Base-by-base conservation (phyloP, 2,888 invertebrate species). In the Himalopsyche anomala region DNA sequence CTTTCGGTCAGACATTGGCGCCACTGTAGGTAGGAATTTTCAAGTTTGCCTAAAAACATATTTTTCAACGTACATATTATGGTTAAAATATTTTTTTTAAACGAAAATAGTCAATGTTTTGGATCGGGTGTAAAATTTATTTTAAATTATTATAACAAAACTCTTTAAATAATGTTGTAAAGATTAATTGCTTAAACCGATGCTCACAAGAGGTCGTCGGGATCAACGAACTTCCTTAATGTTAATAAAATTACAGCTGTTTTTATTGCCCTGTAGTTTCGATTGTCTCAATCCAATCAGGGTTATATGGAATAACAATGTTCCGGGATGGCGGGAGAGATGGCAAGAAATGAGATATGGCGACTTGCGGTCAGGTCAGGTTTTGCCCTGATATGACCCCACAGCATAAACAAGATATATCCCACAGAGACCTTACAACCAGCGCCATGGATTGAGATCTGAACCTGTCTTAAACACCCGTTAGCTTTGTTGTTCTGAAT, bases 381-480 rank as follows among this genome's bases (percentile, higher is more conserved):
- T 28, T 62, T 19, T 62, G 62, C 62, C 62, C 62, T 62, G n/a
- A 0, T n/a, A 62, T 62, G 62, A 62, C 62, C 62, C 28, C 62
- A 28, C 28, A 28, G 28, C 2, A 28, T 28, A 28, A 2, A 28
- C 28, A 28, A 28, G 28, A 28, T 28, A 28, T 28, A 19, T 19
- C 62, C 28, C 62, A 19, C 19, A 9, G n/a, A 62, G 9, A 62
- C 56, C 56, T 8, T 19, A 62, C 19, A 15, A 51, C 51, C 51
- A 62, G 62, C 62, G 62, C 62, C 62, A 4, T 62, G 62, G 28
- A 62, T 62, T 19, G 62, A 62, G 62, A 62, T 62, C 19, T 62
- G 62, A 62, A 62, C 62, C 62, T 62, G 62, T 62, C 62, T 62
- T 62, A 8, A 62, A 62, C 62, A 62, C 11, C 62, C 62, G 62